These are phyloP conservation scores for Noctilio leporinus DNA, from an alignment of 2,113 vertebrate species.

Conservation along the genomic window DNA sequence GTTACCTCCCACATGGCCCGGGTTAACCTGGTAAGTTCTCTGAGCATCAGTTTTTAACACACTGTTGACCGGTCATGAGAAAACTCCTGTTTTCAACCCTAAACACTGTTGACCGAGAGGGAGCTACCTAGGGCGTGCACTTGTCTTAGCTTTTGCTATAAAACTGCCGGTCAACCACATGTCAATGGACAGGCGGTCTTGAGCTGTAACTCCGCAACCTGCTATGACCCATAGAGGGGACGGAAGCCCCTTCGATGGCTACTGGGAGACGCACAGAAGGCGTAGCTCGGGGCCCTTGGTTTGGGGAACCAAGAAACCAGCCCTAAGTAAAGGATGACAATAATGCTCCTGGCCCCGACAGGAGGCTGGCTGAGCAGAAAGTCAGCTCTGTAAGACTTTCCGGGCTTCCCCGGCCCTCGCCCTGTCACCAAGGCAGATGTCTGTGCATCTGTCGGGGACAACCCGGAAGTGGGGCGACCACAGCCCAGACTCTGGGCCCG, in stretches of 20 bases:
- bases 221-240: neutral
- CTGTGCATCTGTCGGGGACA: neutral
- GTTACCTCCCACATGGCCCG: rapidly evolving
- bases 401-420: neutral
- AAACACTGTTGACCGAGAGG: too few species aligned
- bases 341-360: neutral
- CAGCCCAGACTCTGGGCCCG: neutral
- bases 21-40: neutral
- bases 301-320: neutral
- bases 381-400: neutral
- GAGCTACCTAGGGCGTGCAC: too few species aligned
- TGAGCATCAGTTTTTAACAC: neutral
- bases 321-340: neutral
- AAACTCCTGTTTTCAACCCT: too few species aligned
- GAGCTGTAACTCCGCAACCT: neutral
- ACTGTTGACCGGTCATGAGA: too few species aligned
- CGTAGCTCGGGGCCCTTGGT: neutral
- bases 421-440: too few species aligned
- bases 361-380: too few species aligned
- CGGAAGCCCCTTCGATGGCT: neutral
- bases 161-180: too few species aligned
- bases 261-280: neutral
- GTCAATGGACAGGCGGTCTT: too few species aligned
- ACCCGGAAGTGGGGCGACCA: neutral
- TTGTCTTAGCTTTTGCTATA: too few species aligned